Percentiles rank a stretch among this genome's conserved stretches.
Evolutionary conservation across 2,113 vertebrate genomes (phyloP).

Genomic region (Athene cunicularia): DNA sequence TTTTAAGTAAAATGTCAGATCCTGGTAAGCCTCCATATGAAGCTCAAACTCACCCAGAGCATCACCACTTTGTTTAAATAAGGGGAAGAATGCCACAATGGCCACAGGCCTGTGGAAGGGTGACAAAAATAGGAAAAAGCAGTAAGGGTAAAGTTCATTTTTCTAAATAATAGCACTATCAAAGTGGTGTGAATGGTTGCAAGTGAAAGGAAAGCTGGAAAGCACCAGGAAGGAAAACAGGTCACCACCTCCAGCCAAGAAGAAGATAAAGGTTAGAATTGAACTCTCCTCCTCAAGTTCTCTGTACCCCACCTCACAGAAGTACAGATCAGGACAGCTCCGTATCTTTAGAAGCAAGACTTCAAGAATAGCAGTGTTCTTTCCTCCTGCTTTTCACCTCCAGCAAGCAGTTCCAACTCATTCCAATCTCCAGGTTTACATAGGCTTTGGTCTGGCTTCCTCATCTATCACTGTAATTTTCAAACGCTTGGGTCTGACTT

Average conservation of each 20-base stretch:
- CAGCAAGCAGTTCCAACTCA: not conserved
- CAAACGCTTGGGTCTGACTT: not conserved
- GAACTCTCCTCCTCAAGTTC: not conserved
- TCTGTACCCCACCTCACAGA: not conserved
- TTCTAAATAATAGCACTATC: not conserved
- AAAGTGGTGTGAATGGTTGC: not conserved
- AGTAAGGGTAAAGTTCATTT: not conserved
- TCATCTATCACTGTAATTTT: not conserved
- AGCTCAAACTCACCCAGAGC: not conserved
- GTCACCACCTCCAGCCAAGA: not conserved
- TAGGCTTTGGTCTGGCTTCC: not conserved
- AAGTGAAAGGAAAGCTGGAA: not conserved
- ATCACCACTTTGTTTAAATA: not conserved
- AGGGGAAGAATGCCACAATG: not conserved
- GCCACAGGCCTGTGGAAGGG: not conserved
- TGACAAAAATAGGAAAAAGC: not conserved
- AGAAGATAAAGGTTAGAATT: not conserved
- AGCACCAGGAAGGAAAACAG: not conserved
- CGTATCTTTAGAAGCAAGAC: not conserved
- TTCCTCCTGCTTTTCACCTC: not conserved
- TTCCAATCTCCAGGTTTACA: not conserved
- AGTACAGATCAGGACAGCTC: rapidly evolving
- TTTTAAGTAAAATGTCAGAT: not conserved
- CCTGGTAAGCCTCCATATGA: not conserved
- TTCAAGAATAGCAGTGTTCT: not conserved